Evolutionary conservation across 2,113 vertebrate genomes (phyloP), one percentile per base, ranked within the genome.

Genomic region (Dasyornis broadbenti): DNA sequence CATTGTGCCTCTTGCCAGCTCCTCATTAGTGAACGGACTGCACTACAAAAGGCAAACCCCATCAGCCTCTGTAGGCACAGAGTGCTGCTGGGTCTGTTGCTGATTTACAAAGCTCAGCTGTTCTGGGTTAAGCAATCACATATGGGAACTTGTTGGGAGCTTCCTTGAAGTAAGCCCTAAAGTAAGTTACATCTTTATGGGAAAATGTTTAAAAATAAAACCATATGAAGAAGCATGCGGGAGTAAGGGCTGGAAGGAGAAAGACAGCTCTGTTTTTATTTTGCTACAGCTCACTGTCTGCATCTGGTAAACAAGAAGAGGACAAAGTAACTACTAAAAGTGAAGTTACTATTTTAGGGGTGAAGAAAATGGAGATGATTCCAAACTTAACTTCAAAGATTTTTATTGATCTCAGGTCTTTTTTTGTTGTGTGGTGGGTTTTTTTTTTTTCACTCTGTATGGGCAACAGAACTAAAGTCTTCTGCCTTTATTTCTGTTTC

Each of bases 131-230:
- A 90, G 69, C 60, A 84, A 33, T 64, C 0, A 0, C 95, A 95
- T 89, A 78, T 92, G 95, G 92, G 71, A 94, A 49, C 76, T 90
- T 94, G 88, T 95, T 4, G 3, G 72, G 82, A 94, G 78, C 82
- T 97, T 96, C 93, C 92, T 96, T 78, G 60, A 75, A 93, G 88
- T 96, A 95, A 96, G 96, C 93, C 85, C 68, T 96, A 92, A 96
- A 96, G 87, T 96, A 93, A 94, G 93, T 88, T 96, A 94, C 92
- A 93, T 86, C 79, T 90, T 95, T 79, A 95, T 77, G 65, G 60
- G 75, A 83, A 87, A 93, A 80, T 40, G 39, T 64, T 93, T 90
- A 78, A 96, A 97, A 97, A 86, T 78, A 86, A 96, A 96, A 96
- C 82, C 94, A 93, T 89, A 86, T 94, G 90, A 96, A 86, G 50